phyloP scores from a whole-genome alignment of 1,140 invertebrate genomes.

The Dendroctonus ponderosae region DNA sequence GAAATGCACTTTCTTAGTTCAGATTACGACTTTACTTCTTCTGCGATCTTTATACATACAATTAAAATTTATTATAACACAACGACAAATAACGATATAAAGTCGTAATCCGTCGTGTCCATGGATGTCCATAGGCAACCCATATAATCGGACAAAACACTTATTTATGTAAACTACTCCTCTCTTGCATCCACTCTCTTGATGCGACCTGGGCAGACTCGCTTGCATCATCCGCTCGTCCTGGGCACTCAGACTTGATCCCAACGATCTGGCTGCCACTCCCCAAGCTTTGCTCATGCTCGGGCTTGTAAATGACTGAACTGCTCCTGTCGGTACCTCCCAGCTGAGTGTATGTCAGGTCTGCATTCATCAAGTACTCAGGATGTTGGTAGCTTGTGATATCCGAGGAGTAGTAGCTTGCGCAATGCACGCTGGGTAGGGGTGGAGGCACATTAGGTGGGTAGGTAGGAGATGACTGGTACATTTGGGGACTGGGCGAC shows the following conservation, averaged over 20 bases:
- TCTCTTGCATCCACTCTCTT: conserved; percentile 17
- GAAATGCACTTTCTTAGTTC: too few relatives aligned
- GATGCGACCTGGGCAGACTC: conserved; percentile 31
- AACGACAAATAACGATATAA: too few relatives aligned
- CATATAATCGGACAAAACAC: background rate
- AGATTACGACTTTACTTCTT: too few relatives aligned
- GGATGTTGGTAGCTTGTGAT: conserved; percentile 44
- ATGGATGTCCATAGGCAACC: too few relatives aligned
- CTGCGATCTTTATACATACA: too few relatives aligned
- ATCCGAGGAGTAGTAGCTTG: conserved; percentile 48
- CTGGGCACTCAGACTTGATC: conserved; percentile 25
- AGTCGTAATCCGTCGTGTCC: too few relatives aligned
- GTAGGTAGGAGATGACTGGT: conserved; percentile 44
- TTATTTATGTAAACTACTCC: conserved; percentile 39
- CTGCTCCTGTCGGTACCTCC: conserved; percentile 34
- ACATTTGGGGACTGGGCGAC: conserved; percentile 49
- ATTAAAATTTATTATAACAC: too few relatives aligned
- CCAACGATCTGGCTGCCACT: conserved; percentile 9
- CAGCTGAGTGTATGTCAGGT: conserved; percentile 43
- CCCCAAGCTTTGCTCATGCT: conserved; percentile 27
- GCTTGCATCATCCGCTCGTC: conserved; percentile 36
- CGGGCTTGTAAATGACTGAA: conserved; percentile 40
- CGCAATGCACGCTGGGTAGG: conserved; percentile 48
- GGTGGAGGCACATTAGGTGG: too few relatives aligned
- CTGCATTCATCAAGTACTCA: conserved; percentile 44